Percentiles rank a stretch among this genome's conserved stretches.
These are phyloP conservation scores for Okamejei kenojei DNA, from an alignment of 2,797 vertebrate genomes.

Conservation along the genomic window DNA sequence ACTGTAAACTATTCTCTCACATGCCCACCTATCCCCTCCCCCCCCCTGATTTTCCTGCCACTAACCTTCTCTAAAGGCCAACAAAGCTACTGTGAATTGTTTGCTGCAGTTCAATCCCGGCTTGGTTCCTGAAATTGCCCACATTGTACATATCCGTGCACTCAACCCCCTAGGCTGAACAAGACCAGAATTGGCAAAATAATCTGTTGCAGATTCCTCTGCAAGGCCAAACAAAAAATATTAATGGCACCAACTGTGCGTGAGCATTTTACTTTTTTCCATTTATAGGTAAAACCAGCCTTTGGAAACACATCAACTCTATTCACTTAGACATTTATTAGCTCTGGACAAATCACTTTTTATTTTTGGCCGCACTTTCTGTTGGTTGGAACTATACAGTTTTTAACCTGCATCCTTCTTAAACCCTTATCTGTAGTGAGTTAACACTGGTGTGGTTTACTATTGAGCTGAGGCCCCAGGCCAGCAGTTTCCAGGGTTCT, in stretches of 20 bases:
- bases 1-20: too few species aligned
- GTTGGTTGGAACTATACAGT: not conserved
- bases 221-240: not conserved
- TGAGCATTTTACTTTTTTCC: slow-evolving; percentile 16
- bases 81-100: too few species aligned
- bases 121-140: not conserved
- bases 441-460: not conserved
- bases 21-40: too few species aligned
- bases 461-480: not conserved
- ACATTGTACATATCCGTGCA: not conserved
- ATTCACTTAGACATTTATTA: slow-evolving; percentile 24
- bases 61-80: too few species aligned
- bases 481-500: not conserved
- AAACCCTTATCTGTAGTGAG: not conserved
- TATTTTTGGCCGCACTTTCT: not conserved
- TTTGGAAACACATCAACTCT: not conserved
- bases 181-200: slow-evolving; percentile 33
- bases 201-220: slow-evolving; percentile 29
- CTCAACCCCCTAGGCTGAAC: not conserved
- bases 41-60: too few species aligned
- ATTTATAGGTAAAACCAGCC: slow-evolving; percentile 31
- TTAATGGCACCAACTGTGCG: not conserved
- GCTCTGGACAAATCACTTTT: not conserved
- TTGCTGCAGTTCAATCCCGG: not conserved
- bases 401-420: not conserved